Base-by-base conservation (phyloP, 2,888 invertebrate genomes). In the Stenichneumon culpator region DNA sequence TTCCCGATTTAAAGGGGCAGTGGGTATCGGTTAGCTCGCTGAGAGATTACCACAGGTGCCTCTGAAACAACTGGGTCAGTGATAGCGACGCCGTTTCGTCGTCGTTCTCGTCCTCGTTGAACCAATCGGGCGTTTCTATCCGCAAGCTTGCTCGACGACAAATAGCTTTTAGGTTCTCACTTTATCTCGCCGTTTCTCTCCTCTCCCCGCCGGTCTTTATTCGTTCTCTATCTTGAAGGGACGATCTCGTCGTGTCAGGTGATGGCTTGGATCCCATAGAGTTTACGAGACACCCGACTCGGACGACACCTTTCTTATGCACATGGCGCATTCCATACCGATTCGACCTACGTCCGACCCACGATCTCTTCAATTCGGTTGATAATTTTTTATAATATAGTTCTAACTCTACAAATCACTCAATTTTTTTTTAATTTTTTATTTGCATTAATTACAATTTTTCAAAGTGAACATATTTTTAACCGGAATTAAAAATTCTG, bases 11-110 rank as follows among this genome's bases (percentile, higher is more conserved):
- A 77, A 84, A 74, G 77, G 84, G 78, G 73, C 81, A 79, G 82
- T 3, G 52, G 60, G 47, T 65, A 78, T 67, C 65, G 79, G 65
- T 47, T 54, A 63, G 72, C 65, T 50, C 47, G 70, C 57, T 60
- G 69, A 79, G 74, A 79, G 79, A 85, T 82, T 82, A 82, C 82
- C 75, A 68, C 82, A 85, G 79, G 74, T 85, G 82, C 79, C 79
- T 79, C 67, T 72, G 86, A 60, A 75, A 75, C 86, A 89, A 90
- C 86, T 90, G 87, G 89, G 90, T 89, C 89, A 88, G 86, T 79
- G 89, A 90, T 89, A 89, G 86, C 84, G 77, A 84, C 72, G 47
- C 67, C 69, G 79, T 80, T 75, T 54, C 84, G 77, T 83, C 72
- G 47, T 73, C 69, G 74, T 80, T 75, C 65, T 60, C 69, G 67